phyloP scores from a whole-genome alignment of 2,113 vertebrate species.

The Dipodomys stephensi region DNA sequence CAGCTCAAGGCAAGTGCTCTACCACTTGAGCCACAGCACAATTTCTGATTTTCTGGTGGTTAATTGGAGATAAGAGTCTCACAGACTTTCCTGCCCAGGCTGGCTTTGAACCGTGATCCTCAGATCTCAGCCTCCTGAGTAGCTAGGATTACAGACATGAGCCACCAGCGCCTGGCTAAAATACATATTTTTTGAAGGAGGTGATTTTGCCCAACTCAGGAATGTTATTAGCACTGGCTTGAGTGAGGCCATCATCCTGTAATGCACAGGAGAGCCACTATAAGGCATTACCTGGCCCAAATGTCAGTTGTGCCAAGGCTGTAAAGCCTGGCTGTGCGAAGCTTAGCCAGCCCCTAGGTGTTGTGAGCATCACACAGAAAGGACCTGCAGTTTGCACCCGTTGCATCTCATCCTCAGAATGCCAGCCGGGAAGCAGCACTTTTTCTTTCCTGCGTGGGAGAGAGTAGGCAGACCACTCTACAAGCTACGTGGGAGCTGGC shows the following conservation, averaged over 20 bases:
- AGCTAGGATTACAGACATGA: too few species aligned
- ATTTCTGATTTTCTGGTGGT: too few species aligned
- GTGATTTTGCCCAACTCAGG: too few species aligned
- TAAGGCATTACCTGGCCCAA: not conserved
- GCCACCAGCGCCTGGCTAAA: too few species aligned
- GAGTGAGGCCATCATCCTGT: fast-evolving
- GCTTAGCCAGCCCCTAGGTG: not conserved
- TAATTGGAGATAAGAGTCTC: too few species aligned
- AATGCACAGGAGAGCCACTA: not conserved
- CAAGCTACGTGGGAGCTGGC: not conserved
- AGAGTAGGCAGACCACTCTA: not conserved
- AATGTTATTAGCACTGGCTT: too few species aligned
- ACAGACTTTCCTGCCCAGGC: too few species aligned
- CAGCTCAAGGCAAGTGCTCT: too few species aligned
- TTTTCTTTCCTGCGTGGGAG: not conserved
- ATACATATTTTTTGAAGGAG: too few species aligned
- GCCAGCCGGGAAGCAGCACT: not conserved
- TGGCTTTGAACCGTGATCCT: too few species aligned
- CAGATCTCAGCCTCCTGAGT: too few species aligned
- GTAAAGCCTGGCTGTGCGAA: not conserved
- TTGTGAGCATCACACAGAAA: not conserved
- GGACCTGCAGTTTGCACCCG: not conserved
- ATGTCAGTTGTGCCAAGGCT: fast-evolving
- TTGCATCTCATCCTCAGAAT: not conserved
- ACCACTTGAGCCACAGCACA: too few species aligned